Evolutionary conservation across 2,113 vertebrate genomes (phyloP).

Genomic region (Sprattus sprattus): DNA sequence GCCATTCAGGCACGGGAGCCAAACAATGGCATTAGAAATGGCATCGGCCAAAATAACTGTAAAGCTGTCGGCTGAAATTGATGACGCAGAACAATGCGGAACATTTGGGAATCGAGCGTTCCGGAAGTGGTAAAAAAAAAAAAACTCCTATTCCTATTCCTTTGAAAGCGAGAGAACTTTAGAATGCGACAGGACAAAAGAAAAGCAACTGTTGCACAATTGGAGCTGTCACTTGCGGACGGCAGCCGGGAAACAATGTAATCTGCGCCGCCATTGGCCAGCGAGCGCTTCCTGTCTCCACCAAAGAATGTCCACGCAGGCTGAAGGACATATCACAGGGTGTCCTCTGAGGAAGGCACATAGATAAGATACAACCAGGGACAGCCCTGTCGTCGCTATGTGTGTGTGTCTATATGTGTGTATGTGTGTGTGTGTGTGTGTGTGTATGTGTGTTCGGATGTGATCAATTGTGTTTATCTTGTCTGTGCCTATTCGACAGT

Average conservation of each 20-base stretch:
- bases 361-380: neutral
- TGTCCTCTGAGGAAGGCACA: neutral
- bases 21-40: slow-evolving; percentile 19
- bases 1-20: neutral
- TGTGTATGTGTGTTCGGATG: no score
- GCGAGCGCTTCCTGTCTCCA: neutral
- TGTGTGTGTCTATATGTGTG: neutral
- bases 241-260: neutral
- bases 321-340: neutral
- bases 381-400: no score
- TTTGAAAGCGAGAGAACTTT: neutral
- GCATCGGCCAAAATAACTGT: slow-evolving; percentile 19
- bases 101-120: slow-evolving; percentile 18
- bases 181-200: neutral
- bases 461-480: no score
- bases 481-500: no score
- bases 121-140: slow-evolving; percentile 27
- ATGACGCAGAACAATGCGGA: slow-evolving; percentile 33
- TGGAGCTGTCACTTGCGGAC: neutral
- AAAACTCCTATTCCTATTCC: slow-evolving; percentile 18
- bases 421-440: no score
- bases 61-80: slow-evolving; percentile 32
- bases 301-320: neutral
- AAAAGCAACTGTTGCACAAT: slow-evolving; percentile 1
- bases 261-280: neutral